A percentile compares a stretch with the other conserved stretches of the same genome.
phyloP scores from a whole-genome alignment of 2,797 vertebrate genomes.

The Erithacus rubecula region DNA sequence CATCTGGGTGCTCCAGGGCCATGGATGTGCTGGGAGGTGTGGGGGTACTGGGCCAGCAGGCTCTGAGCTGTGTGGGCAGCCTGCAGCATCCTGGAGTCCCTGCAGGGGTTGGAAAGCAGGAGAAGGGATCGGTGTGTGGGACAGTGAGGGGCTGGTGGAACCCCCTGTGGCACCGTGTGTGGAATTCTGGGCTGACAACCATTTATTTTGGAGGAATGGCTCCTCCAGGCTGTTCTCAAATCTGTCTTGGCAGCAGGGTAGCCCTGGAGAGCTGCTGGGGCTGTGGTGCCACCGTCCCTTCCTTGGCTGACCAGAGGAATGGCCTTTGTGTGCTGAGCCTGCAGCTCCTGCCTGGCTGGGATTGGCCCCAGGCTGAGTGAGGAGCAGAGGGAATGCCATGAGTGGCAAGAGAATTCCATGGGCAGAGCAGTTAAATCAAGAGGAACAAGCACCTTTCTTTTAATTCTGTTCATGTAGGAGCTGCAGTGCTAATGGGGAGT shows the following conservation, averaged over 20 bases:
- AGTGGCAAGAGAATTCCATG: background rate
- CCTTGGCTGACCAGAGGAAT: background rate
- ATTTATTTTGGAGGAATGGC: background rate
- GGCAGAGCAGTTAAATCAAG: background rate
- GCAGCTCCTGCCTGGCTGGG: background rate
- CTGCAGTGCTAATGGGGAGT: background rate
- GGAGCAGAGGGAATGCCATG: background rate
- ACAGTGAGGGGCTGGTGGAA: background rate
- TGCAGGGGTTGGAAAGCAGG: background rate
- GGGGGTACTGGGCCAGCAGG: background rate
- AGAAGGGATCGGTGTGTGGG: fast-evolving
- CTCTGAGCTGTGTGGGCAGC: fast-evolving
- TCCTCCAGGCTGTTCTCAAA: background rate
- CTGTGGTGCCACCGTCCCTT: background rate
- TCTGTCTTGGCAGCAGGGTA: background rate
- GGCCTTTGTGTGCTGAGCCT: background rate
- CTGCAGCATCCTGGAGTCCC: background rate
- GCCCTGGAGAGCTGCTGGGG: background rate
- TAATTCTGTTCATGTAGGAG: background rate
- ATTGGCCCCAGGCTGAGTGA: background rate
- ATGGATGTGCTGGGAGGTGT: fast-evolving
- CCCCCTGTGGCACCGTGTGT: background rate
- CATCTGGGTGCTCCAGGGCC: fast-evolving
- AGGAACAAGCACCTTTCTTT: background rate
- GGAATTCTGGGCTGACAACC: background rate